Conservation (phyloP, 2,888 invertebrate species). For the Leptinotarsa haldemani region DNA sequence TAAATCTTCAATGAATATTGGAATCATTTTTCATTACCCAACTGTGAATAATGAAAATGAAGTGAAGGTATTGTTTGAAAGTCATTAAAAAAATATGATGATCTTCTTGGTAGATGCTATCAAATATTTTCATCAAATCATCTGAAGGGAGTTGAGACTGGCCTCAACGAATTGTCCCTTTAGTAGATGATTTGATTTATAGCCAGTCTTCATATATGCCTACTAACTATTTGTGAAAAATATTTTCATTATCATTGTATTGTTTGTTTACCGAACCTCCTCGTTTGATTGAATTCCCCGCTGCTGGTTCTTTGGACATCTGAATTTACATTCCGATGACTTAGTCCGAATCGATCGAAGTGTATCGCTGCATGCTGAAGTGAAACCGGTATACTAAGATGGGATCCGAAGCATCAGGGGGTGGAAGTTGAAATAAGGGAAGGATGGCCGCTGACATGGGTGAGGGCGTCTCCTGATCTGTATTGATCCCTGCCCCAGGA, state of each 20-base stretch:
- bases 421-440: constrained; percentile 38
- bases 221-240: too few relatives aligned
- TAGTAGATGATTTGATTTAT: too few relatives aligned
- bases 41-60: too few relatives aligned
- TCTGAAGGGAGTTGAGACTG: too few relatives aligned
- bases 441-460: constrained; percentile 66
- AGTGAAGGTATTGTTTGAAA: too few relatives aligned
- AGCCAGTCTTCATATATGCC: too few relatives aligned
- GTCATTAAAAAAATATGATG: too few relatives aligned
- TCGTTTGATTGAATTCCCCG: constrained; percentile 1
- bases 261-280: neutral
- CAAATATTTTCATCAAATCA: too few relatives aligned
- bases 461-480: constrained; percentile 67
- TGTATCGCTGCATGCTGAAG: constrained; percentile 29
- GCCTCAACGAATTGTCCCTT: too few relatives aligned
- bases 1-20: too few relatives aligned
- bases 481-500: constrained; percentile 66
- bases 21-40: too few relatives aligned
- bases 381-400: constrained; percentile 44
- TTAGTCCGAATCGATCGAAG: constrained; percentile 37
- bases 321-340: constrained; percentile 30
- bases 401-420: constrained; percentile 37
- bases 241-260: neutral
- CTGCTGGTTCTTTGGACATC: neutral
- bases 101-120: too few relatives aligned